Evolutionary conservation across 2,113 vertebrate genomes (phyloP), one percentile per base, ranked within the genome.

Genomic region (Microcebus ravelobensis): DNA sequence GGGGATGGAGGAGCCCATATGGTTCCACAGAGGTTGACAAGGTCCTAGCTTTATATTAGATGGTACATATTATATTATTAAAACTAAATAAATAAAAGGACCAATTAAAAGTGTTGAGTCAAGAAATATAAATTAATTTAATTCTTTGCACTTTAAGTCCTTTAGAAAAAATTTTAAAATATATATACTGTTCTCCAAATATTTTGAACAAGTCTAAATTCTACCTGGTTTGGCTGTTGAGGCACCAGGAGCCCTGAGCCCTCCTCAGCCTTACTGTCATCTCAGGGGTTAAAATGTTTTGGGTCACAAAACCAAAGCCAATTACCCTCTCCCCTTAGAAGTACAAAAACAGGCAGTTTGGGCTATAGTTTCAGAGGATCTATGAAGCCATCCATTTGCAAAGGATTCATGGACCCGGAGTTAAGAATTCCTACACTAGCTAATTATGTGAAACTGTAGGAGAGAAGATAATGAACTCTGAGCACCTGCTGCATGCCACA

Each of bases 181-280:
- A 87, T 87, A 39, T 23, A 71, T 36, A 79, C 2, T 25, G 4
- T 57, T 87, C 59, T 14, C 91, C 68, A 82, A 81, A 59, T 67
- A 94, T 79, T 55, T 92, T 34, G 59, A 79, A 52, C 18, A 52
- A 73, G 80, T 94, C 68, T 63, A 71, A 96, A 87, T 67, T 90
- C 50, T 59, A 84, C 36, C 48, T 14, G 65, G 12, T 63, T n/a
- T 93, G 67, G 50, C 81, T 87, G 13, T 15, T 2, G 31, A 87
- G 50, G 61, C 13, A 87, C 34, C 59, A 86, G 55, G 39, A 81
- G 50, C 23, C 39, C 39, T 89, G 42, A 4, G 17, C 74, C 31
- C 67, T 61, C 34, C 67, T 61, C 34, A 4, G 36, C 10, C 85
- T 86, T 59, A 77, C 31, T 11, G 31, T 31, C 48, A 67, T 59